Percentiles rank a stretch among this genome's conserved stretches.
Conservation (phyloP, 2,113 vertebrate genomes). For the Festucalex cinctus region DNA sequence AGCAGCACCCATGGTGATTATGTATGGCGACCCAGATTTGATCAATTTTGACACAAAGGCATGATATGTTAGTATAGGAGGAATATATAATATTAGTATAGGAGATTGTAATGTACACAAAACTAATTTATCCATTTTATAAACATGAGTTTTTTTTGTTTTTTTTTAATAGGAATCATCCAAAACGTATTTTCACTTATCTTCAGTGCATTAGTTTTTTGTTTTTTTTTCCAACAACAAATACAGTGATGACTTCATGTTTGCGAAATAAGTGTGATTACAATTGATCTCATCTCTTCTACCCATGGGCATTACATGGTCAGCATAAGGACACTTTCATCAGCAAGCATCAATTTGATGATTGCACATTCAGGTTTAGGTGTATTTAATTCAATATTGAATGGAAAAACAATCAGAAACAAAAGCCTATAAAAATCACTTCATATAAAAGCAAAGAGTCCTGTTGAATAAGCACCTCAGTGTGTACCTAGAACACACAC, state of each 20-base stretch:
- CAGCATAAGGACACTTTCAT: slow-evolving; percentile 9
- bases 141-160: neutral
- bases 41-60: no score
- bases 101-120: no score
- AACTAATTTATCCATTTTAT: neutral
- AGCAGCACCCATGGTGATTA: no score
- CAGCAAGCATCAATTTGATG: slow-evolving; percentile 10
- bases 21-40: no score
- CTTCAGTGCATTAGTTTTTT: neutral
- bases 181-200: neutral
- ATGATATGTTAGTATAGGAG: no score
- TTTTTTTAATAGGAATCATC: neutral
- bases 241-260: neutral
- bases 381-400: slow-evolving; percentile 7
- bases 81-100: no score
- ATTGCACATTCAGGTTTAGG: slow-evolving; percentile 20
- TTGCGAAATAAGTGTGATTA: slow-evolving; percentile 5
- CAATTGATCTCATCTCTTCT: slow-evolving; percentile 11
- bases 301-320: slow-evolving; percentile 6
- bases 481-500: neutral
- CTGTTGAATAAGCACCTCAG: neutral
- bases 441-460: slow-evolving; percentile 1
- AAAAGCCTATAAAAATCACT: slow-evolving; percentile 6
- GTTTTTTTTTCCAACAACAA: neutral
- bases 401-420: neutral